A percentile compares a stretch with the other conserved stretches of the same genome.
Evolutionary conservation across 1,140 invertebrate species (phyloP).

Genomic region (Melanaphis sacchari): DNA sequence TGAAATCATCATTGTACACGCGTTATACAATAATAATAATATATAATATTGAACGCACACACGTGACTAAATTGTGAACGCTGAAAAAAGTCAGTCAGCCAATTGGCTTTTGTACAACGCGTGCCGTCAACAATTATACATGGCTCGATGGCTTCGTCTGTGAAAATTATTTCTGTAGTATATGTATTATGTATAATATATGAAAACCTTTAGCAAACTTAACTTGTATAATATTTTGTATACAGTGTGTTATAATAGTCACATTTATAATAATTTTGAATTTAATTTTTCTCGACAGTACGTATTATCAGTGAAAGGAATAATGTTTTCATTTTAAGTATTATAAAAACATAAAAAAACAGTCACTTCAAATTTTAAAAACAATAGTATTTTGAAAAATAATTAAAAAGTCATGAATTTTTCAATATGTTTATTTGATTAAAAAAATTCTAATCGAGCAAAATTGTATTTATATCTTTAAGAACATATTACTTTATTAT

Average conservation of each 20-base stretch:
- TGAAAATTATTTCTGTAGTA: background rate
- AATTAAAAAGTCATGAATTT: background rate
- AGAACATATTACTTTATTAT: background rate
- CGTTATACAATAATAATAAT: conserved; percentile 12
- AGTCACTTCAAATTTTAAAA: background rate
- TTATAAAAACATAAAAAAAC: rapidly evolving
- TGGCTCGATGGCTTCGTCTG: background rate
- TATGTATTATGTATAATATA: background rate
- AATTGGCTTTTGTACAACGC: background rate
- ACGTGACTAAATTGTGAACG: background rate
- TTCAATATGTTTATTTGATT: background rate
- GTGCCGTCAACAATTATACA: background rate
- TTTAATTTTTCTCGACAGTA: background rate
- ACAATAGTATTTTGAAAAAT: background rate
- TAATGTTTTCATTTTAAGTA: background rate
- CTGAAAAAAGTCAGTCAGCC: background rate
- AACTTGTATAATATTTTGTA: background rate
- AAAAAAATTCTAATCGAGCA: background rate
- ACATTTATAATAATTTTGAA: background rate
- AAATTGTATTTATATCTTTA: background rate
- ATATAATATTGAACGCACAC: background rate
- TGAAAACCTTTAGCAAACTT: background rate
- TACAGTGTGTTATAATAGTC: background rate
- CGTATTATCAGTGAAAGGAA: background rate
- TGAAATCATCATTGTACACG: background rate